Base-by-base conservation (phyloP, 2,888 invertebrate genomes). In the Pogonocherus hispidulus region DNA sequence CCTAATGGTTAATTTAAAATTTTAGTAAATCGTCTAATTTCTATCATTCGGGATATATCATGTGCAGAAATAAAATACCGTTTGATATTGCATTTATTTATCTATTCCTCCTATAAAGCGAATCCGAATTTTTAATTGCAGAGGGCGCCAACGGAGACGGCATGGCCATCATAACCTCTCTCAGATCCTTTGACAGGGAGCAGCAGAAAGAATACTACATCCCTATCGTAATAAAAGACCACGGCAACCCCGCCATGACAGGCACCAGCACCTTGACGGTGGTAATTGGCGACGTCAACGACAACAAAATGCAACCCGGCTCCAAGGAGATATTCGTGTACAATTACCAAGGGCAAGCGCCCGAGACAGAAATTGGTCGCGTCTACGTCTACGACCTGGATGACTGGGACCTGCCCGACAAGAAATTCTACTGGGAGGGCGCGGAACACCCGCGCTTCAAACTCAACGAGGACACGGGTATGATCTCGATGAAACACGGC, bases 371-470 rank as follows among this genome's bases (percentile, higher is more conserved):
- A 73, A 82, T 83, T 27, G 82, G 82, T 94, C 22, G 95, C 94
- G 99, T 99, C 5, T 98, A 98, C 85, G 98, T 99, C 0, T 96
- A 96, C 82, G 99, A 99, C 86, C 87, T 95, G 73, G 99, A 99
- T 85, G 99, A 99, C 84, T 99, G 99, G 99, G 99, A 99, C 87
- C 87, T 98, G 73, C 95, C 95, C 0, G 98, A 99, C 84, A 99
- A 99, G 86, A 96, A 95, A 81, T 99, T 98, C 88, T 96, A 95
- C 83, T 97, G 97, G 96, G 96, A 96, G 82, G 91, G 91, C 51
- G 88, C 91, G 62, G 94, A 95, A 82, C 95, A 96, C 87, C 92
- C 94, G 0, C 72, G 79, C 22, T 97, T 97, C 84, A 94, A 93
- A 70, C 87, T 98, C 23, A 94, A 97, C 83, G 93, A 94, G 84